These are phyloP conservation scores for Semaprochilodus insignis DNA, from an alignment of 2,797 vertebrate species.

Conservation along the genomic window DNA sequence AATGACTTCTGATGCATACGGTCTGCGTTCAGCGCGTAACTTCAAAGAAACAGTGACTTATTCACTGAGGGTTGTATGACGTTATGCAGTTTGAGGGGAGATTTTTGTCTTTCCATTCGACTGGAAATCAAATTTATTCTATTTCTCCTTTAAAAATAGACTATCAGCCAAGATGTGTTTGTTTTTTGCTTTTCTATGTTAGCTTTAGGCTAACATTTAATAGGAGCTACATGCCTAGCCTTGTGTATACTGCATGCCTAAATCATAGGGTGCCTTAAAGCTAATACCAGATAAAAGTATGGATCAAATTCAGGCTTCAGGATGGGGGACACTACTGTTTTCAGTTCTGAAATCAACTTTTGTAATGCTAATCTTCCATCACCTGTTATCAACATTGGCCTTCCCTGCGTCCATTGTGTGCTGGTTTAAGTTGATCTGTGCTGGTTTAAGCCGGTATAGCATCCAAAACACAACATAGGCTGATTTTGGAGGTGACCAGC, in stretches of 20 bases:
- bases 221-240: neutral
- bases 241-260: neutral
- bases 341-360: neutral
- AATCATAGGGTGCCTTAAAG: neutral
- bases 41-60: slow-evolving; percentile 27
- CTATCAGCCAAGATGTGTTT: neutral
- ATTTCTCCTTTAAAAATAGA: neutral
- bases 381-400: too few relatives aligned
- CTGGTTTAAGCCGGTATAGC: too few relatives aligned
- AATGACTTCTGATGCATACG: slow-evolving; percentile 29
- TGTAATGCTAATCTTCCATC: too few relatives aligned
- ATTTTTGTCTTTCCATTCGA: neutral
- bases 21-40: neutral
- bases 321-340: neutral
- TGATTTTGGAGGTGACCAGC: too few relatives aligned
- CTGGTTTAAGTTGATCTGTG: too few relatives aligned
- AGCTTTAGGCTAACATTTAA: neutral
- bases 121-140: neutral
- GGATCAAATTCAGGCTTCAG: neutral
- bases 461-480: too few relatives aligned
- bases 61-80: neutral
- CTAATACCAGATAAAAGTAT: neutral
- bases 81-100: neutral
- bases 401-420: too few relatives aligned
- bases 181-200: neutral